phyloP scores from a whole-genome alignment of 1,140 invertebrate species.

The Halesus radiatus region DNA sequence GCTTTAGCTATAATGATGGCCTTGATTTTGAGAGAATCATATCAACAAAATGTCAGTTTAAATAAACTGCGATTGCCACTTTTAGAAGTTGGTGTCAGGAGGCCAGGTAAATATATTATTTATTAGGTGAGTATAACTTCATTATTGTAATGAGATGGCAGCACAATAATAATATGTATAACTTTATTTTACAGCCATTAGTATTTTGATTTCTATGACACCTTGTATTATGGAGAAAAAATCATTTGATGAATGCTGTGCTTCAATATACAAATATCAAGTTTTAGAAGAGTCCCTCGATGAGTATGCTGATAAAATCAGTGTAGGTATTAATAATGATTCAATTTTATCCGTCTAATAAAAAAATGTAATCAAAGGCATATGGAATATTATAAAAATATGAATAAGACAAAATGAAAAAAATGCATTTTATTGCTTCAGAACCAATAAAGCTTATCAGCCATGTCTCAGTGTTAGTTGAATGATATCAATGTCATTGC shows the following conservation, averaged over 20 bases:
- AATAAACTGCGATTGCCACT: constrained; percentile 15
- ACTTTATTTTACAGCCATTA: constrained; percentile 23
- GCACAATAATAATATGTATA: not conserved
- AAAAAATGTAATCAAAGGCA: not conserved
- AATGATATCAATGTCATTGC: too few relatives aligned
- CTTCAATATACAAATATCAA: constrained; percentile 31
- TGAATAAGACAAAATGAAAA: too few relatives aligned
- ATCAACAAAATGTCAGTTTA: constrained; percentile 28
- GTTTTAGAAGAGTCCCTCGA: constrained; percentile 25
- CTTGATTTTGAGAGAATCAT: constrained; percentile 21
- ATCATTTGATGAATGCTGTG: constrained; percentile 25
- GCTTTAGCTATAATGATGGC: constrained; percentile 30
- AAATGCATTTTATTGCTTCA: too few relatives aligned
- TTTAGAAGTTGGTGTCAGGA: constrained; percentile 29
- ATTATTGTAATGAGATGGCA: not conserved
- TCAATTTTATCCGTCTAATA: not conserved
- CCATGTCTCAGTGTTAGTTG: too few relatives aligned
- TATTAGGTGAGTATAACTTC: too few relatives aligned
- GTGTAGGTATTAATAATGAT: not conserved
- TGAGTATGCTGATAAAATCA: constrained; percentile 9
- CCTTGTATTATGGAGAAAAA: constrained; percentile 41
- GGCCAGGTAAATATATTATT: constrained; percentile 9
- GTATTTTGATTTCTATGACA: constrained; percentile 36
- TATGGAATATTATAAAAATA: too few relatives aligned
- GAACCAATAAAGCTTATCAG: too few relatives aligned